Evolutionary conservation across 1,140 invertebrate genomes (phyloP).

Genomic region (Hyphantria cunea): DNA sequence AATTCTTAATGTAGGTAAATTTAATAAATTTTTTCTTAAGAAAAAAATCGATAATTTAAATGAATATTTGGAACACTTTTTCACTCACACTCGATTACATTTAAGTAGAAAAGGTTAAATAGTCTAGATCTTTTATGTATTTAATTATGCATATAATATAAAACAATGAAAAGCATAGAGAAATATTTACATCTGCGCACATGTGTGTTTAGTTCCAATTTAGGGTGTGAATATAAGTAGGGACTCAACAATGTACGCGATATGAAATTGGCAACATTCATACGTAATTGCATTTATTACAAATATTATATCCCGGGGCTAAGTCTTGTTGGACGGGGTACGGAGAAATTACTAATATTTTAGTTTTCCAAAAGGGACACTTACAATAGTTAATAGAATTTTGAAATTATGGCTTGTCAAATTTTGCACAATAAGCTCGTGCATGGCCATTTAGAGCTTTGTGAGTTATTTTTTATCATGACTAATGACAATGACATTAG

Average conservation of each 20-base stretch:
- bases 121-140: too few relatives aligned
- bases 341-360: neutral
- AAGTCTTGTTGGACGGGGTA: neutral
- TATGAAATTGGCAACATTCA: conserved; percentile 68
- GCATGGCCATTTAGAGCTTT: neutral
- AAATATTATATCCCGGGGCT: conserved; percentile 43
- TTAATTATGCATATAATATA: too few relatives aligned
- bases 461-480: neutral
- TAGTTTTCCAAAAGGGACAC: conserved; percentile 6
- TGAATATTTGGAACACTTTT: too few relatives aligned
- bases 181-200: too few relatives aligned
- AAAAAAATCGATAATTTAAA: too few relatives aligned
- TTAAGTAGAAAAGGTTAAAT: too few relatives aligned
- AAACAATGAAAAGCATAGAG: too few relatives aligned
- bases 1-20: too few relatives aligned
- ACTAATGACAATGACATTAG: too few relatives aligned
- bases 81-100: too few relatives aligned
- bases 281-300: conserved; percentile 65
- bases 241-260: conserved; percentile 46
- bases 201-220: conserved; percentile 25
- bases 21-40: too few relatives aligned
- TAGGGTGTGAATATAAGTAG: conserved; percentile 24
- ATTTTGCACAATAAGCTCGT: conserved; percentile 4
- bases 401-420: conserved; percentile 20
- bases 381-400: conserved; percentile 4